Percentiles rank a stretch among this genome's conserved stretches.
Evolutionary conservation across 2,113 vertebrate genomes (phyloP).

Genomic region (Okapia johnstoni): DNA sequence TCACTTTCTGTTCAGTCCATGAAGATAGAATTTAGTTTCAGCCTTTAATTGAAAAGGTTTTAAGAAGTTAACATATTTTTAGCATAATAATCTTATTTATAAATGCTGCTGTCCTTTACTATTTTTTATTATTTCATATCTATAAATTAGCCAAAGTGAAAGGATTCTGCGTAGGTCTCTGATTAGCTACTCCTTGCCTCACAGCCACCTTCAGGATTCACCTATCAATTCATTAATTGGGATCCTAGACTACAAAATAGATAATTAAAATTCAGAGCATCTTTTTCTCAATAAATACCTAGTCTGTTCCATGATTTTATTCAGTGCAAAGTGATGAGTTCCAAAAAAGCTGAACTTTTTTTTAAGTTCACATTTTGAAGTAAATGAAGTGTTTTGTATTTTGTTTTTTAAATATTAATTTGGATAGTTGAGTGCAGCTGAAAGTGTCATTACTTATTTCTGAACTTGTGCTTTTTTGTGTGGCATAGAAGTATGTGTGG

Average conservation of each 20-base stretch:
- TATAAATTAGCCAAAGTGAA: not conserved
- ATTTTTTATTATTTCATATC: not conserved
- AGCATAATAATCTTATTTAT: not conserved
- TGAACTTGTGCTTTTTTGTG: not conserved
- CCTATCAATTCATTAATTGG: not conserved
- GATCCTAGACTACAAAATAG: not conserved
- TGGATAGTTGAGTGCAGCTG: not conserved
- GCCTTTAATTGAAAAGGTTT: not conserved
- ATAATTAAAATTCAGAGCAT: not conserved
- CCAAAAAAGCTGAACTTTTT: not conserved
- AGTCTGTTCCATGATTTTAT: not conserved
- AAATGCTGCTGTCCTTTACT: not conserved
- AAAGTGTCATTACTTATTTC: not conserved
- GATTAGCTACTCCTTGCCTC: not conserved
- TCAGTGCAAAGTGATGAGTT: not conserved
- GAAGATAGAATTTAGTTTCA: slow-evolving; percentile 4
- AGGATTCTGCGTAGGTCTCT: not conserved
- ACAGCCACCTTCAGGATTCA: not conserved
- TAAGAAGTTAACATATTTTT: not conserved
- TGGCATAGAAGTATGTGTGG: not conserved
- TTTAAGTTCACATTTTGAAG: slow-evolving; percentile 12
- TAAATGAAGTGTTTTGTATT: not conserved
- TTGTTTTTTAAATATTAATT: not conserved
- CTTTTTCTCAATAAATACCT: not conserved
- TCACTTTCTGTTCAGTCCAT: not conserved